Evolutionary conservation across 2,113 vertebrate genomes (phyloP), one percentile per base, ranked within the genome.

Genomic region (Peucedramus taeniatus): DNA sequence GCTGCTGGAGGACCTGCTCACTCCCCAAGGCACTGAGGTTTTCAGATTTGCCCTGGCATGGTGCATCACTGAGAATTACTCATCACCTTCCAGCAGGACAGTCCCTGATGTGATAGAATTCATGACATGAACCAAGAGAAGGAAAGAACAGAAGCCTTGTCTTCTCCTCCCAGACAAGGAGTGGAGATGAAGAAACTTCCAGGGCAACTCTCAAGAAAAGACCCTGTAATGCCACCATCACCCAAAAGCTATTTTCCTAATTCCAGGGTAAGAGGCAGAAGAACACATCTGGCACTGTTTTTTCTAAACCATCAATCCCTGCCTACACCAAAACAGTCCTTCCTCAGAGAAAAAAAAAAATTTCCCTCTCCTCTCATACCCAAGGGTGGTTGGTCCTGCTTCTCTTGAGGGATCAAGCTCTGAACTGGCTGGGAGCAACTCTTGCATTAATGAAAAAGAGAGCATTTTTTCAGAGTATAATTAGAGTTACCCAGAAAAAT

Each of bases 331-430:
- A 77, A 72, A 44, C 40, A 78, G 24, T 15, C 22, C 37, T 69
- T 92, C 57, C 40, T 69, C 40, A 61, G 30, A 44, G 10, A 6
- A 45, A 40, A 77, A 18, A 59, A 23, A 21, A 33, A 28, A 13
- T 65, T 72, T 30, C n/a, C 3, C 16, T 70, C 45, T 84, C 50
- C 45, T 31, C 33, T 39, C 45, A 61, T 33, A 42, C 19, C 8
- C 19, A 7, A 76, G 44, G 35, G 6, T 1, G 3, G 39, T 49
- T 1, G 0, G 21, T 77, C 49, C 54, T 5, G 0, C 44, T 69
- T 87, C 27, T 13, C 44, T 33, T 50, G 8, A 1, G 19, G 15
- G 9, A 45, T 40, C 26, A 51, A 78, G 33, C 24, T 27, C 57
- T 68, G 39, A 24, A 12, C 24, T 35, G 51, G 21, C 35, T 40